Base-by-base conservation (phyloP, 2,797 vertebrate species). In the Uromys caudimaculatus region DNA sequence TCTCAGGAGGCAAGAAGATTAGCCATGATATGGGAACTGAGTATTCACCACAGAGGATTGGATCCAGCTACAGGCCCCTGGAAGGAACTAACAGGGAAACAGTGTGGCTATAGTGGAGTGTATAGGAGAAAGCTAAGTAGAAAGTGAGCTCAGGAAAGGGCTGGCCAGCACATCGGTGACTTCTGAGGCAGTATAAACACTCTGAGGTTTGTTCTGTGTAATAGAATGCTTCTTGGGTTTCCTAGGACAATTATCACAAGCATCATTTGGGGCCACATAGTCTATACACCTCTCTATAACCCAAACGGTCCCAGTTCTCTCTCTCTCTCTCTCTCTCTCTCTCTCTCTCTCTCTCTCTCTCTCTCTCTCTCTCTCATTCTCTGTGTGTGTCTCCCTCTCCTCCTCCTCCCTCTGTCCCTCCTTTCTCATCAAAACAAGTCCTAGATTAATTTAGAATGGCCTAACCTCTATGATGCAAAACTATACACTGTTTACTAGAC, bases 401-500 rank as follows among this genome's bases (percentile, higher is more conserved):
- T 17, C 32, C 4, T 11, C 11, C 44, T 13, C 13, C 56, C 41
- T 32, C 1, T 32, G 1, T 35, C 16, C 85, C 21, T 24, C 90
- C 75, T 93, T n/a, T 41, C 41, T 47, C 73, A 88, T 44, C 83
- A 92, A 97, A 96, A 94, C 62, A 96, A 91, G 44, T 78, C 78
- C 75, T 35, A 84, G 64, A n/a, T 83, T 71, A 60, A 91, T 86
- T 93, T 56, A 86, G 73, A 93, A 89, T 77, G 47, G 79, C 47
- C 93, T 95, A 52, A 73, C 64, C 83, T 94, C 44, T 91, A 50
- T 21, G 67, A 73, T 81, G 38, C 52, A 85, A 54, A 96, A 95
- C 24, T 78, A 73, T 85, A 97, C 89, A 94, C 78, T 96, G 92
- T 97, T 97, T 97, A 95, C n/a, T 38, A 94, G 96, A 86, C 86